Percentiles rank a stretch among this genome's conserved stretches.
Evolutionary conservation across 2,113 vertebrate genomes (phyloP).

Genomic region (Etheostoma spectabile): DNA sequence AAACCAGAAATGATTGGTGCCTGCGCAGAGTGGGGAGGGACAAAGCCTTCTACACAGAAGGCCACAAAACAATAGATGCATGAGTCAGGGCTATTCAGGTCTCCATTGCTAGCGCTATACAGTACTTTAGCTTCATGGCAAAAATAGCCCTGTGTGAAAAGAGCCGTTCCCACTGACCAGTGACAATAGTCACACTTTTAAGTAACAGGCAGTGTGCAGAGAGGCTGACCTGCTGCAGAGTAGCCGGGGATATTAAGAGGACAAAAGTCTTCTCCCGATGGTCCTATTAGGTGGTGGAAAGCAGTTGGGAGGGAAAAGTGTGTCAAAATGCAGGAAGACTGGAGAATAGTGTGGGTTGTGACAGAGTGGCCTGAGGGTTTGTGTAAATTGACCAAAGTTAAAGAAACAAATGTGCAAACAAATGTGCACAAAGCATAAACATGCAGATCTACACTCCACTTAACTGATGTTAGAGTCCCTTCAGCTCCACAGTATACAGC

Average conservation of each 20-base stretch:
- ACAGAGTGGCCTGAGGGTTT: background rate
- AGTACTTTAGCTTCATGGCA: conserved; percentile 66
- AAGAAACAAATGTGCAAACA: conserved; percentile 15
- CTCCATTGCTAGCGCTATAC: conserved; percentile 63
- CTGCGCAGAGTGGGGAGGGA: conserved; percentile 53
- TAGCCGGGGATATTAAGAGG: background rate
- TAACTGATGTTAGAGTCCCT: background rate
- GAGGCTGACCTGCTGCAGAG: conserved; percentile 20
- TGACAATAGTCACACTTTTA: conserved; percentile 57
- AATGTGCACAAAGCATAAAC: background rate
- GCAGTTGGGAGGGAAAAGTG: conserved; percentile 34
- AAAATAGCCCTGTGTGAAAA: conserved; percentile 74
- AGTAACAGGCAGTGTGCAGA: conserved; percentile 43
- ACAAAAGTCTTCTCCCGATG: conserved; percentile 6
- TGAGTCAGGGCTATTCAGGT: conserved; percentile 80
- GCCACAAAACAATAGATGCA: conserved; percentile 62
- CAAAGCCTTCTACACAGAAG: conserved; percentile 66
- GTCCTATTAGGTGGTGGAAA: background rate
- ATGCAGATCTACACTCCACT: conserved; percentile 1
- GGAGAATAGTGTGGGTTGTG: conserved; percentile 12
- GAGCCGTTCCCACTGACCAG: conserved; percentile 49
- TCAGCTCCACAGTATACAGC: background rate
- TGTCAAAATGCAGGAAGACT: conserved; percentile 44
- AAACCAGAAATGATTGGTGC: conserved; percentile 66
- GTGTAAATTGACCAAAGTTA: conserved; percentile 3